A percentile compares a stretch with the other conserved stretches of the same genome.
Conservation (phyloP, 1,140 invertebrate genomes). For the Drosophila teissieri region DNA sequence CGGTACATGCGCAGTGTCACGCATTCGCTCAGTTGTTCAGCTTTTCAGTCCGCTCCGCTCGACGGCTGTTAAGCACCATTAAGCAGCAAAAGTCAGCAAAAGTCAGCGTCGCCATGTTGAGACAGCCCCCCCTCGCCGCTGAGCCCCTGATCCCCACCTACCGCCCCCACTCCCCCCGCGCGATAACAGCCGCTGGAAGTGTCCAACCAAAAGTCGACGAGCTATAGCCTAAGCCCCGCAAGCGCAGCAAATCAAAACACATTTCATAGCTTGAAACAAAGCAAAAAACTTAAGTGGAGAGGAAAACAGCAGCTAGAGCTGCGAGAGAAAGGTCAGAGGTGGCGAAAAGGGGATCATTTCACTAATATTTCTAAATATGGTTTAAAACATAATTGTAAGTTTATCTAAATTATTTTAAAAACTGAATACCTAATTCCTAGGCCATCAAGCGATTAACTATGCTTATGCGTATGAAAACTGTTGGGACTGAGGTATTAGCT, state of each 20-base stretch:
- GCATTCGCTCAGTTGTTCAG: conserved; percentile 27
- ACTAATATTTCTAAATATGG: no score
- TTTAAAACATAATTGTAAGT: no score
- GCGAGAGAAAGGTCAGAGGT: conserved; percentile 19
- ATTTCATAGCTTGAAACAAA: conserved; percentile 65
- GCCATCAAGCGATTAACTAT: no score
- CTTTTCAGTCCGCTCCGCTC: conserved; percentile 21
- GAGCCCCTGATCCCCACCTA: not conserved
- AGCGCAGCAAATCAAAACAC: conserved; percentile 84
- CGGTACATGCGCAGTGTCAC: conserved; percentile 74
- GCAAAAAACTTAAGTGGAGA: conserved; percentile 14
- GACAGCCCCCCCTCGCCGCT: conserved; percentile 7
- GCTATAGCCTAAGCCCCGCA: conserved; percentile 61
- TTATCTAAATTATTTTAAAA: no score
- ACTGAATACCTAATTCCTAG: no score
- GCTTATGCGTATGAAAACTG: no score
- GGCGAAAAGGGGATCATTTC: not conserved
- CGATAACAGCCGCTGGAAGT: conserved; percentile 19
- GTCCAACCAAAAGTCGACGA: conserved; percentile 70
- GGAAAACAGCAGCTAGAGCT: conserved; percentile 30
- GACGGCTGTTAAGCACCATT: conserved; percentile 75
- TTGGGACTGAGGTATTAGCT: not conserved
- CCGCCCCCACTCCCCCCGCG: conserved; percentile 2
- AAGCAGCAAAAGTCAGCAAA: conserved; percentile 68
- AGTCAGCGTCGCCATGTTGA: conserved; percentile 73